phyloP scores from a whole-genome alignment of 2,797 vertebrate species.

The Somateria mollissima region DNA sequence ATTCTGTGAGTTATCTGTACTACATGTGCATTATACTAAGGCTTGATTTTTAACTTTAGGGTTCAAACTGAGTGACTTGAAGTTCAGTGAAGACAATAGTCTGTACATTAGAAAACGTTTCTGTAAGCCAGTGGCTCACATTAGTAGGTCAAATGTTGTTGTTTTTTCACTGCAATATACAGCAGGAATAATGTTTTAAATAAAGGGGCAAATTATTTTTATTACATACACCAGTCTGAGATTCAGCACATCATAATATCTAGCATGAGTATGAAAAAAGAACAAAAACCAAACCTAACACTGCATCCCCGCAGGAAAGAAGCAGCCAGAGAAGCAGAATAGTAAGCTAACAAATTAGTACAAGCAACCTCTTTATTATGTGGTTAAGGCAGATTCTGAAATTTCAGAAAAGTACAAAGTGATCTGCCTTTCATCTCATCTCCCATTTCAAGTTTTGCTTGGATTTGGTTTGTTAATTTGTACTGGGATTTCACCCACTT shows the following conservation, averaged over 20 bases:
- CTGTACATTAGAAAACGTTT: neutral
- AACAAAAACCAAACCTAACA: neutral
- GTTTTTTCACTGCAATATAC: neutral
- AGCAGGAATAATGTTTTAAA: neutral
- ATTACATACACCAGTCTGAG: neutral
- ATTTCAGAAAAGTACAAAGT: neutral
- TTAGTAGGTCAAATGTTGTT: neutral
- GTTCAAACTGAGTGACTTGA: neutral
- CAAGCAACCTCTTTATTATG: neutral
- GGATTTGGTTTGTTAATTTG: neutral
- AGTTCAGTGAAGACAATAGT: neutral
- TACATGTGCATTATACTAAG: neutral
- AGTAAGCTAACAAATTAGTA: neutral
- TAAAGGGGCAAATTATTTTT: neutral
- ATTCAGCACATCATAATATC: neutral
- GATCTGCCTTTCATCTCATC: neutral
- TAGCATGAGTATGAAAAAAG: neutral
- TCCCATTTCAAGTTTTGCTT: neutral
- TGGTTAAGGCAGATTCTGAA: neutral
- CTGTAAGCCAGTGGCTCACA: neutral
- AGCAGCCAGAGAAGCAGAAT: neutral
- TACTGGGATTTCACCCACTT: neutral
- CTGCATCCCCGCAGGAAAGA: neutral
- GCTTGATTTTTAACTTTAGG: neutral
- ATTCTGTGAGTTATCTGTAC: neutral